Percentiles rank a stretch among this genome's conserved stretches.
phyloP scores from a whole-genome alignment of 2,797 vertebrate species.

The Botia kubotai region DNA sequence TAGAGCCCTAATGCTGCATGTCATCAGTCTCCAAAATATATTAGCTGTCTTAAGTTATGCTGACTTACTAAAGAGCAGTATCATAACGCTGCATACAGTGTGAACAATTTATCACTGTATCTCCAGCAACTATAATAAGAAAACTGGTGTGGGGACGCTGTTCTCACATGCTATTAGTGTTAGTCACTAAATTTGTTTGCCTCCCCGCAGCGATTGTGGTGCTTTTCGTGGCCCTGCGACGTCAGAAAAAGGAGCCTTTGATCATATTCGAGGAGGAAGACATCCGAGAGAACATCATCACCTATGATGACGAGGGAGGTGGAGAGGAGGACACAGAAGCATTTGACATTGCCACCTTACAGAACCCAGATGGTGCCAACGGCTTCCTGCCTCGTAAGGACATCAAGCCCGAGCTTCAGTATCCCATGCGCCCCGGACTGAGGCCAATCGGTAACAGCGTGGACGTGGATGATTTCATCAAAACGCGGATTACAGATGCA shows the following conservation, averaged over 20 bases:
- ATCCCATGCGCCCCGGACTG: conserved; percentile 84
- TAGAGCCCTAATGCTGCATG: not conserved
- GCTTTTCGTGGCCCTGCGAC: conserved; percentile 92
- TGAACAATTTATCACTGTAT: conserved; percentile 18
- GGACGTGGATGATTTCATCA: conserved; percentile 98
- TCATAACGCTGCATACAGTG: not conserved
- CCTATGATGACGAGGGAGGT: conserved; percentile 95
- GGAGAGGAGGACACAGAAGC: conserved; percentile 98
- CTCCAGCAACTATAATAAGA: conserved; percentile 12
- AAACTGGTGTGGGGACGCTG: not conserved
- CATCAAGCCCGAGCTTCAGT: conserved; percentile 96
- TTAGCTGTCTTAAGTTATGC: conserved; percentile 12
- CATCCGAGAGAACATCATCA: conserved; percentile 97
- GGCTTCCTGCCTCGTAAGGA: conserved; percentile 96
- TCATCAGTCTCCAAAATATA: conserved; percentile 27
- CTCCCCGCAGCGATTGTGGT: conserved; percentile 84
- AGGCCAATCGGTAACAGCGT: conserved; percentile 88
- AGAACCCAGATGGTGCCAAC: conserved; percentile 96
- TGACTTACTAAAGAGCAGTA: conserved; percentile 19
- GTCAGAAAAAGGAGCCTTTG: conserved; percentile 95
- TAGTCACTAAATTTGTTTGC: conserved; percentile 15
- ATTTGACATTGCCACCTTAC: conserved; percentile 95
- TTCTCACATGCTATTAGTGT: not conserved
- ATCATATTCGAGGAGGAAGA: conserved; percentile 98
- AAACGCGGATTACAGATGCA: conserved; percentile 90